phyloP scores from a whole-genome alignment of 2,888 invertebrate species.

The Thera britannica region DNA sequence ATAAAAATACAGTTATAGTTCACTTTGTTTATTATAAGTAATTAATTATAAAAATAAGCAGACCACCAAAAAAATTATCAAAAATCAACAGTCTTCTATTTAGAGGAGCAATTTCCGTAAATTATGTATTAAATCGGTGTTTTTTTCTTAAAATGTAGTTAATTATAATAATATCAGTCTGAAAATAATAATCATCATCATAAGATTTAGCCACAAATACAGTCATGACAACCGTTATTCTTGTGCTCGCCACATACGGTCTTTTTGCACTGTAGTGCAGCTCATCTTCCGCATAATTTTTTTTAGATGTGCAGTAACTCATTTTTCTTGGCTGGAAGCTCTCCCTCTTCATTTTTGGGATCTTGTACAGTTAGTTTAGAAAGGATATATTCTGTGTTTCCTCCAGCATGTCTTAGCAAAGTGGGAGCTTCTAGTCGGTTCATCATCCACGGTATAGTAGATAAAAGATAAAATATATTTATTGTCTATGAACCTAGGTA shows the following conservation, averaged over 20 bases:
- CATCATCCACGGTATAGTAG: neutral
- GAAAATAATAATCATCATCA: neutral
- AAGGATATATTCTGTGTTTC: neutral
- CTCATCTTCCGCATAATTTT: neutral
- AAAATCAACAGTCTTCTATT: no score
- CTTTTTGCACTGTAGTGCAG: constrained; percentile 1
- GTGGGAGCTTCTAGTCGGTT: neutral
- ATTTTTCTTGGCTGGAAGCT: neutral
- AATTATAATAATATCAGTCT: neutral
- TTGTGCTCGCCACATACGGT: constrained; percentile 1
- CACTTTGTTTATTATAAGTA: no score
- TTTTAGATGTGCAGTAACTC: constrained; percentile 1
- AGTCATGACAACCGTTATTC: neutral
- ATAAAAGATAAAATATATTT: no score
- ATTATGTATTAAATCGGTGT: no score
- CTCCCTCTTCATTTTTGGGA: neutral
- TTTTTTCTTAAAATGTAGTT: neutral
- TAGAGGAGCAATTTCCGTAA: no score
- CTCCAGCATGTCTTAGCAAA: neutral
- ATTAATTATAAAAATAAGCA: no score
- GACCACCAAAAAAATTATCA: no score
- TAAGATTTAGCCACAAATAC: neutral
- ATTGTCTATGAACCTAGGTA: no score
- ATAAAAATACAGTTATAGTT: no score
- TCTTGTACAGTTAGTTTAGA: neutral